phyloP scores from a whole-genome alignment of 2,888 invertebrate genomes.

The Phragmatobia fuliginosa region DNA sequence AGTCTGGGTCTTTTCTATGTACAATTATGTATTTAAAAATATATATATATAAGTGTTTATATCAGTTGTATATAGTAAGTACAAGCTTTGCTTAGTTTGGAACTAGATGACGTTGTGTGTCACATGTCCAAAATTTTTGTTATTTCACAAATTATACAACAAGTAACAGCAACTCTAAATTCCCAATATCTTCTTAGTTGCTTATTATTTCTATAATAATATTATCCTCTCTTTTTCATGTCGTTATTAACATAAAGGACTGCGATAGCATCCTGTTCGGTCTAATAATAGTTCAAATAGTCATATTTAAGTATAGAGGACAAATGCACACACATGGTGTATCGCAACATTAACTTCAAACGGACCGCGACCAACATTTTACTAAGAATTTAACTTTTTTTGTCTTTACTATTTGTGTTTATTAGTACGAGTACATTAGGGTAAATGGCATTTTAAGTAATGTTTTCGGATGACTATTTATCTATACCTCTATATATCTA shows the following conservation, averaged over 20 bases:
- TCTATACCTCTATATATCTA: no score
- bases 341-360: constrained; percentile 55
- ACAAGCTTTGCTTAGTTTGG: no score
- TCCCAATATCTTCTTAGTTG: neutral
- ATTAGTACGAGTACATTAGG: neutral
- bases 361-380: constrained; percentile 52
- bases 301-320: constrained; percentile 50
- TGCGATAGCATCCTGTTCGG: constrained; percentile 45
- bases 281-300: constrained; percentile 54
- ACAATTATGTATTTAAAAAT: no score
- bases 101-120: no score
- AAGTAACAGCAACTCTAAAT: neutral
- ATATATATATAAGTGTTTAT: no score
- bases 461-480: neutral
- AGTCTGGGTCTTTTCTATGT: no score
- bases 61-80: no score
- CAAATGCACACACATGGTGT: constrained; percentile 48
- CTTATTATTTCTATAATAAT: neutral
- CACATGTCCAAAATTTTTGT: no score
- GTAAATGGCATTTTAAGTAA: neutral
- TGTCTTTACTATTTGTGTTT: constrained; percentile 8
- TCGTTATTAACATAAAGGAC: constrained; percentile 40
- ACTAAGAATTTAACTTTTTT: constrained; percentile 45
- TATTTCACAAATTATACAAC: no score
- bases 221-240: neutral